Base-by-base conservation (phyloP, 2,797 vertebrate species). In the Lindbergichthys nudifrons region DNA sequence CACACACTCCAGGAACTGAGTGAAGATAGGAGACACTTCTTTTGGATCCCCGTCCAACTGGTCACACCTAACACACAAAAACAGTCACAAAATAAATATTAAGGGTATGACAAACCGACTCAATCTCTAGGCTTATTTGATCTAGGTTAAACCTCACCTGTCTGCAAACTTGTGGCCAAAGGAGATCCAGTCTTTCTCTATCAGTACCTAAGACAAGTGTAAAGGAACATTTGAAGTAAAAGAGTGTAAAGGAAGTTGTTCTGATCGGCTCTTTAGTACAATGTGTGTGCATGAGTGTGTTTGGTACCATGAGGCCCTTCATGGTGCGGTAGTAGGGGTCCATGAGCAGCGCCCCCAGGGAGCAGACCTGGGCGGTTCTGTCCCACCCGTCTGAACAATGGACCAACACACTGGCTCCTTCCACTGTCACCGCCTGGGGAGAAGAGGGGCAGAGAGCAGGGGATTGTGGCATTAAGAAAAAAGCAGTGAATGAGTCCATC, bases 381-480 rank as follows among this genome's bases (percentile, higher is more conserved):
- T 99, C 98, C 97, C 98, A 99, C 30, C 98, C 98, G 3, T 99
- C 98, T 11, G 98, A 99, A 82, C 98, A 99, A 80, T 99, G 98
- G 14, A 99, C 98, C 56, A 99, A 88, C 4, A 99, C 97, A 32
- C 98, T 99, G 9, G 96, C 96, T 11, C 95, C 96, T 90, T 99
- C 98, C 77, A 95, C 88, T 0, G 95, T 94, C 91, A 99, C 95
- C 3, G 98, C 97, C 98, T 99, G 88, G 2, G 3, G 26, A 12
- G 15, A 47, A 42, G 15, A 39, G 42, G 53, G 9, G 60, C 21
- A 51, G 32, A 76, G 1, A 43, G 41, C 12, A 47, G 51, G 53
- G n/a, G 39, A 61, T 47, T 57, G 36, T 73, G 46, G 4, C 6
- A 43, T 16, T 16, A 39, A 26, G 26, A 45, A 26, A 32, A 54